Percentiles rank a stretch among this genome's conserved stretches.
These are phyloP conservation scores for Schizothorax lantsangensis DNA, from an alignment of 2,797 vertebrate genomes.

Conservation along the genomic window DNA sequence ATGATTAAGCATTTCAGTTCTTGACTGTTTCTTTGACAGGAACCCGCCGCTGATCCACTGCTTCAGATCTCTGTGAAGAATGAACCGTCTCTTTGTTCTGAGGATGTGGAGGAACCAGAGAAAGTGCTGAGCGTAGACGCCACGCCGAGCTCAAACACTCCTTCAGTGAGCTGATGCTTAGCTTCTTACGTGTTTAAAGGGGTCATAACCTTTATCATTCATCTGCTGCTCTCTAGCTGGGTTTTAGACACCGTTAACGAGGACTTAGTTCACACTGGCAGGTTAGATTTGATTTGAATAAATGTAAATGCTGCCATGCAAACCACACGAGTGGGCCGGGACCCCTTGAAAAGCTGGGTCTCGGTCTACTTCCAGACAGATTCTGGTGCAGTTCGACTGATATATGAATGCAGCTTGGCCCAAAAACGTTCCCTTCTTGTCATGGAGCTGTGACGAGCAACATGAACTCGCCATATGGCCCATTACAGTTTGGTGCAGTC, in stretches of 20 bases:
- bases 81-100: conserved; percentile 57
- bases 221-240: neutral
- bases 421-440: neutral
- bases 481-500: neutral
- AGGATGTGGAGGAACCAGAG: conserved; percentile 78
- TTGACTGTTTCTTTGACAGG: conserved; percentile 61
- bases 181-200: neutral
- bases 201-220: neutral
- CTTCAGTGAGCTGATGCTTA: conserved; percentile 26
- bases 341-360: neutral
- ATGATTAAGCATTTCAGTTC: neutral
- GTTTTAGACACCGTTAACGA: neutral
- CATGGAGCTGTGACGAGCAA: neutral
- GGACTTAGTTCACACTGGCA: neutral
- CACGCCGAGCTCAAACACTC: neutral
- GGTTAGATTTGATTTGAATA: neutral
- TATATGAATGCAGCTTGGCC: neutral
- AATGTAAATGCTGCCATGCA: neutral
- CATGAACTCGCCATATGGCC: neutral
- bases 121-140: conserved; percentile 68
- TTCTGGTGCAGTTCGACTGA: neutral
- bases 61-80: conserved; percentile 60
- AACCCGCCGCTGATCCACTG: conserved; percentile 67
- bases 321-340: neutral
- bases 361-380: neutral